phyloP scores from a whole-genome alignment of 1,140 invertebrate species.

The Gryon sp. region DNA sequence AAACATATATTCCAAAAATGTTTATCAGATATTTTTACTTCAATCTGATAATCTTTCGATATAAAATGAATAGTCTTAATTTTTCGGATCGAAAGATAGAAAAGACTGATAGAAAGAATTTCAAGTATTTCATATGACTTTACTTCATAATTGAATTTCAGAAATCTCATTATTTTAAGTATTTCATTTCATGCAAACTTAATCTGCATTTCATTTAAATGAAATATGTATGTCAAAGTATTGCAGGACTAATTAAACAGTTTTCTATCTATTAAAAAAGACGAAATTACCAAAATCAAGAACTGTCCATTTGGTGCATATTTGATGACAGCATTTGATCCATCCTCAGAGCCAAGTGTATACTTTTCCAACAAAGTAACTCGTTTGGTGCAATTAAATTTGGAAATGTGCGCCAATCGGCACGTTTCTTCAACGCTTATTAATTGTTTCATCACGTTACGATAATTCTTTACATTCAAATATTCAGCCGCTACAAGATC shows the following conservation, averaged over 20 bases:
- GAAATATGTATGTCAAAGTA: too few species aligned
- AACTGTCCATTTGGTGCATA: constrained; percentile 34
- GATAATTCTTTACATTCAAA: constrained; percentile 34
- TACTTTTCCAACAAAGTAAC: constrained; percentile 19
- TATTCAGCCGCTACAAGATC: constrained; percentile 21
- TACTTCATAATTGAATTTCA: too few species aligned
- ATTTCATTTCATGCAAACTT: too few species aligned
- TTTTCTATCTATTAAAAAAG: background rate
- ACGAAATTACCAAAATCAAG: constrained; percentile 37
- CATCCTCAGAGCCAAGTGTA: constrained; percentile 30
- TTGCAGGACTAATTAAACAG: background rate
- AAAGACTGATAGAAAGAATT: too few species aligned
- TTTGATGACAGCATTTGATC: constrained; percentile 25
- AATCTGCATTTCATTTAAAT: constrained; percentile 5
- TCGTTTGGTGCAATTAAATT: constrained; percentile 44
- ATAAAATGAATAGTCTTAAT: too few species aligned
- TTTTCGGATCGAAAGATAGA: too few species aligned
- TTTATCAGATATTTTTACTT: too few species aligned
- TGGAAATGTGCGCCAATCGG: constrained; percentile 44
- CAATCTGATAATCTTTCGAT: too few species aligned
- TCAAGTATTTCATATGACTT: too few species aligned
- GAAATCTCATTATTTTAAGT: too few species aligned
- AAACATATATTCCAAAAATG: too few species aligned
- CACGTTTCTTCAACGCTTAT: constrained; percentile 48
- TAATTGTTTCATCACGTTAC: constrained; percentile 50